phyloP scores from a whole-genome alignment of 2,113 vertebrate species.

The Oreochromis aureus region DNA sequence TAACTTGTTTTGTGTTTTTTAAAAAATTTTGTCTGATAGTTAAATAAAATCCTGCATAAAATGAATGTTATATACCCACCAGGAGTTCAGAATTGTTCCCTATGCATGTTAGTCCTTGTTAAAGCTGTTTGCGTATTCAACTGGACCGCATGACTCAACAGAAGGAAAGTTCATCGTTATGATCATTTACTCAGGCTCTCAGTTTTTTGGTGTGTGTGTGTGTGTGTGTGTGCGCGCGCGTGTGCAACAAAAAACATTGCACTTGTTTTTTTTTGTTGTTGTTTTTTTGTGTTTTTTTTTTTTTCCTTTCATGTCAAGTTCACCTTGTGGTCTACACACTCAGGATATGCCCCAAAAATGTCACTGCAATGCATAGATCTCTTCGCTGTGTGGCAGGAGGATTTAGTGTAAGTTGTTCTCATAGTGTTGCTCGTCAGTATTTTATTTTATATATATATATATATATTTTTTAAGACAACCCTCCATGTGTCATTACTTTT shows the following conservation, averaged over 20 bases:
- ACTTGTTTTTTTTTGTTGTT: conserved; percentile 2
- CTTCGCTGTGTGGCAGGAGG: conserved; percentile 4
- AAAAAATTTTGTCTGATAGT: neutral
- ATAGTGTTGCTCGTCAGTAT: conserved; percentile 38
- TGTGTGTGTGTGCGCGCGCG: neutral
- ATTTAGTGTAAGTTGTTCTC: conserved; percentile 8
- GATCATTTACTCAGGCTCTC: neutral
- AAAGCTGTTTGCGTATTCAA: conserved; percentile 62
- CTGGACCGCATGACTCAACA: conserved; percentile 54
- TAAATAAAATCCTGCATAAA: conserved; percentile 8
- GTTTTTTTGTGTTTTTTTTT: neutral
- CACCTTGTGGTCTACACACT: conserved; percentile 34
- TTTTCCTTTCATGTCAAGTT: conserved; percentile 12
- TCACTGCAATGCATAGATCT: conserved; percentile 20
- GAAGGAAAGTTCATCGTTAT: conserved; percentile 65
- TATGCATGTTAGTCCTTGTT: conserved; percentile 81
- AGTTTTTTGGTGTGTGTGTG: neutral
- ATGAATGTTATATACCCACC: neutral
- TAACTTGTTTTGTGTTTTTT: conserved; percentile 10
- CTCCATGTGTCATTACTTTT: conserved; percentile 9
- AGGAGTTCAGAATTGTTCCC: conserved; percentile 77
- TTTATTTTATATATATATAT: neutral
- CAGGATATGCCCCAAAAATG: conserved; percentile 49
- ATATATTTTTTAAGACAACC: neutral
- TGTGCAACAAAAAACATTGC: neutral